Conservation (phyloP, 2,888 invertebrate species). For the Panopea generosa region DNA sequence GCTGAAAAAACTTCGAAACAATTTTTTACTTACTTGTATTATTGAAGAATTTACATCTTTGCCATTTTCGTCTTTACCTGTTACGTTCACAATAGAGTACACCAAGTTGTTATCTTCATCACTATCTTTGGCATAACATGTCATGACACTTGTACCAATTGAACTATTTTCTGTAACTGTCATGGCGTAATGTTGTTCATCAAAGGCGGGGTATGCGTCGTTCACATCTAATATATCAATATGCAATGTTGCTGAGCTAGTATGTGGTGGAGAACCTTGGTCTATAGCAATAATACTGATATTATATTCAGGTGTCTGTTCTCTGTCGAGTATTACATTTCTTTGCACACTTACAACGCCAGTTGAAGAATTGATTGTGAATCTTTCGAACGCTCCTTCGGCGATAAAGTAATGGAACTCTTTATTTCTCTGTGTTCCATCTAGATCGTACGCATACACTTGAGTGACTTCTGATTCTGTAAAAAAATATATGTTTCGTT, state of each 20-base stretch:
- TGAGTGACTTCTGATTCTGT: too few species aligned
- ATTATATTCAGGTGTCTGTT: conserved; percentile 52
- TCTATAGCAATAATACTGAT: conserved; percentile 73
- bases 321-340: conserved; percentile 41
- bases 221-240: conserved; percentile 75
- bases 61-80: conserved; percentile 37
- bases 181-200: not conserved
- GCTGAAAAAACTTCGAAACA: too few species aligned
- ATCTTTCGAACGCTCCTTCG: conserved; percentile 42
- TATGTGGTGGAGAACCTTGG: conserved; percentile 62
- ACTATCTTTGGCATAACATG: conserved; percentile 27
- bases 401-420: conserved; percentile 45
- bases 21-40: conserved; percentile 31
- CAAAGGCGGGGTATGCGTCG: conserved; percentile 70
- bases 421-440: conserved; percentile 44
- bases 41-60: conserved; percentile 7
- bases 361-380: conserved; percentile 34
- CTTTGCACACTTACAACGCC: conserved; percentile 45
- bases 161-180: conserved; percentile 25
- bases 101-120: conserved; percentile 24
- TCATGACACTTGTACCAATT: not conserved
- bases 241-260: conserved; percentile 69
- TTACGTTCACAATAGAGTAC: conserved; percentile 19
- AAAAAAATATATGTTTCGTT: too few species aligned
- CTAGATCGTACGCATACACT: conserved; percentile 38